Evolutionary conservation across 2,888 invertebrate species (phyloP), one percentile per base, ranked within the genome.

Genomic region (Chrysolina americana): DNA sequence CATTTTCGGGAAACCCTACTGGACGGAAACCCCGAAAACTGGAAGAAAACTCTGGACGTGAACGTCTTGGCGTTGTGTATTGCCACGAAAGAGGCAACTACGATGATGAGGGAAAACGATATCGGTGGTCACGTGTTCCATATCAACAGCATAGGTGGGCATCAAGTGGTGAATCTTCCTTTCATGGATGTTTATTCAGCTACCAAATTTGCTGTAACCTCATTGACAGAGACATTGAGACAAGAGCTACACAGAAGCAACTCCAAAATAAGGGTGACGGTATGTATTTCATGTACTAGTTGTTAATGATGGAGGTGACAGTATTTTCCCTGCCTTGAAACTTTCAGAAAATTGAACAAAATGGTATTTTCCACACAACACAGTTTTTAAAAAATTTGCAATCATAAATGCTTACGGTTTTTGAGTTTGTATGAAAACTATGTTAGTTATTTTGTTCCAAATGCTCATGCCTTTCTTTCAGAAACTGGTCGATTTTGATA

Each of bases 121-220:
- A 79, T 84, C 8, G 81, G 82, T 19, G 86, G 86, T 0, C 84
- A 85, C 64, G 82, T 86, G 23, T 80, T 86, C 4, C 83, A 86
- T 65, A 82, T 86, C 0, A 85, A 85, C 68, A 85, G 85, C 63
- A 73, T 83, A 36, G 76, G 80, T 8, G 85, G 85, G 2, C 85
- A 85, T 68, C 73, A 74, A 11, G 79, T 84, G 5, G 72, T 80
- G 9, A 62, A 78, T 44, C 69, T 82, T 48, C 84, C 84, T 0
- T 62, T 75, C 5, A 59, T 79, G 15, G 81, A 80, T 64, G 68
- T 82, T 5, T 83, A 83, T 70, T 77, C 81, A 19, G 81, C 81
- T n/a, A 76, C 82, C 0, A 83, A 83, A 66, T 78, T 71, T 69
- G 81, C 80, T 9, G 79, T 83, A 3, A 82, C 81, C 4, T 80